Evolutionary conservation across 2,888 invertebrate species (phyloP).

Genomic region (Dasypogon diadema): DNA sequence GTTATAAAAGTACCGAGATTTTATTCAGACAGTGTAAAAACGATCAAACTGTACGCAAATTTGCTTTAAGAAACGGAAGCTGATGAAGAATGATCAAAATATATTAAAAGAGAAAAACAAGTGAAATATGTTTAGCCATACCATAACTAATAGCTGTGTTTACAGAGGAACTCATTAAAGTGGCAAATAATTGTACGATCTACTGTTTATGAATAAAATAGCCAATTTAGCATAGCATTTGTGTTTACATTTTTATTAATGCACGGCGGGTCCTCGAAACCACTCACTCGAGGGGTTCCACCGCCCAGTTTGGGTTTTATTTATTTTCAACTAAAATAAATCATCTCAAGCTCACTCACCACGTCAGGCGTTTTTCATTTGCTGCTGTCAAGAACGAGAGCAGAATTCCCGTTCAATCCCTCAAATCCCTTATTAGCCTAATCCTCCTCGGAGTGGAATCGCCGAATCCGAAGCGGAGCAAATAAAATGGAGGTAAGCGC

Average conservation of each 20-base stretch:
- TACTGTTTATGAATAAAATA: constrained; percentile 50
- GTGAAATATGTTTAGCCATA: constrained; percentile 46
- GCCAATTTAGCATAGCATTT: constrained; percentile 45
- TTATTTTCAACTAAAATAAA: not conserved
- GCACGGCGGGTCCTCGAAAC: no score
- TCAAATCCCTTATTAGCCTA: constrained; percentile 35
- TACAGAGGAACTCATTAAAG: constrained; percentile 45
- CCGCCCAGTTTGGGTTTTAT: not conserved
- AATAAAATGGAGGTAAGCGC: constrained; percentile 34
- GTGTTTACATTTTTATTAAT: not conserved
- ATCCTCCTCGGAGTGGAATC: constrained; percentile 32
- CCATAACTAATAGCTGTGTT: constrained; percentile 49
- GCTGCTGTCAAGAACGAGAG: constrained; percentile 1
- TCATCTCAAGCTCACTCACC: constrained; percentile 4
- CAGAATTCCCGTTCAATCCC: constrained; percentile 18
- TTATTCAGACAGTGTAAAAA: constrained; percentile 48
- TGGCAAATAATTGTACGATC: constrained; percentile 51
- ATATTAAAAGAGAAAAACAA: constrained; percentile 16
- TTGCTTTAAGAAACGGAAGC: constrained; percentile 10
- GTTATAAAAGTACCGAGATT: constrained; percentile 1
- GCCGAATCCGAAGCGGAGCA: constrained; percentile 19
- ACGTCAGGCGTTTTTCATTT: constrained; percentile 1
- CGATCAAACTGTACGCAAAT: constrained; percentile 8
- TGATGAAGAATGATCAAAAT: constrained; percentile 38
- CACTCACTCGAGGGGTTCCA: no score